These are phyloP conservation scores for Pissodes strobi DNA, from an alignment of 1,140 invertebrate genomes.

Conservation along the genomic window DNA sequence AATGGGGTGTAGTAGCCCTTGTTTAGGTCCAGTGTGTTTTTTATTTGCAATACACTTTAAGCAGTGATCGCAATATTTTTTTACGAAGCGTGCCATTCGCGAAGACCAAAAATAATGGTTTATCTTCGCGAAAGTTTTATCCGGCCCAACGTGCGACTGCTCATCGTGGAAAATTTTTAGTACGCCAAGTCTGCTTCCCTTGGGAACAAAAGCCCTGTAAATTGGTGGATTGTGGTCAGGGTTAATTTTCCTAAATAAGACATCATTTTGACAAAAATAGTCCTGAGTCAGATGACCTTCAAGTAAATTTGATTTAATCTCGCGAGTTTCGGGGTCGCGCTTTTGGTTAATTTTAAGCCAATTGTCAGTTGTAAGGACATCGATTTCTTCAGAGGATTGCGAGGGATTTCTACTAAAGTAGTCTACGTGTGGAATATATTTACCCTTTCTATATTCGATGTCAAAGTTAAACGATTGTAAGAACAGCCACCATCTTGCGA, in stretches of 20 bases:
- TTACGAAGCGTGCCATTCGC: background rate
- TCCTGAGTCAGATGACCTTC: background rate
- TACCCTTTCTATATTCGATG: constrained; percentile 49
- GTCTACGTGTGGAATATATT: constrained; percentile 50
- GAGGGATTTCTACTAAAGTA: constrained; percentile 48
- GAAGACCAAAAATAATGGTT: constrained; percentile 13
- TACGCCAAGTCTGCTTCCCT: constrained; percentile 16
- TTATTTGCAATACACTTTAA: background rate
- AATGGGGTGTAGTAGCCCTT: background rate
- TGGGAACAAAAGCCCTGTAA: constrained; percentile 11
- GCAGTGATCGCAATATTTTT: too few species aligned
- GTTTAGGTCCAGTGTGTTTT: background rate
- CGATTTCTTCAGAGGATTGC: background rate
- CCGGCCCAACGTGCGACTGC: constrained; percentile 12
- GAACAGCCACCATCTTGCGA: constrained; percentile 51
- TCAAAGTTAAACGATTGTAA: constrained; percentile 50
- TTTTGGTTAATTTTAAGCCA: constrained; percentile 23
- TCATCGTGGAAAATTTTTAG: constrained; percentile 20
- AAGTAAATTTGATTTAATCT: constrained; percentile 14
- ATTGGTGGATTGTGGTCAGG: constrained; percentile 4
- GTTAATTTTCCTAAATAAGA: constrained; percentile 16
- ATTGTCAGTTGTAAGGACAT: constrained; percentile 18
- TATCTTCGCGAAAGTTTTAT: constrained; percentile 15
- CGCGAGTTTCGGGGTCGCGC: constrained; percentile 15
- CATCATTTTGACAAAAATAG: constrained; percentile 18